These are phyloP conservation scores for Mylabris phalerata DNA, from an alignment of 1,140 invertebrate genomes.

Conservation along the genomic window DNA sequence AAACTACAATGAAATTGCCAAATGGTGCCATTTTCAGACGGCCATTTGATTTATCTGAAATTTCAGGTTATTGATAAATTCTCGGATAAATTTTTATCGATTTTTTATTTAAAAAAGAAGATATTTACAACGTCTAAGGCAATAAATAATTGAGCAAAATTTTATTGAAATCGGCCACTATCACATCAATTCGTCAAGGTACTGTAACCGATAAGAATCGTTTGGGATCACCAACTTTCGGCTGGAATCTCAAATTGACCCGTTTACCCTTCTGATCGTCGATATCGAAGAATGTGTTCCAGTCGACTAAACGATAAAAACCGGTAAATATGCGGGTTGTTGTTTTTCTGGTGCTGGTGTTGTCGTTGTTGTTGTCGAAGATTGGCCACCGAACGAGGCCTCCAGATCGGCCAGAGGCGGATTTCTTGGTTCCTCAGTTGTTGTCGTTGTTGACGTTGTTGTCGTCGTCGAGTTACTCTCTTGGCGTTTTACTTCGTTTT, in stretches of 20 bases:
- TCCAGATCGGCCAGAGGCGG: constrained; percentile 59
- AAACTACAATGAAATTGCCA: background rate
- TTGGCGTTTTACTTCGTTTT: constrained; percentile 39
- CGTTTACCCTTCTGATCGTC: constrained; percentile 66
- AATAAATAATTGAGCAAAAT: constrained; percentile 12
- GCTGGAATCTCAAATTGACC: constrained; percentile 69
- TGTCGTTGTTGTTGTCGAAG: constrained; percentile 45
- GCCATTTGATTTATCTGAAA: too few species aligned
- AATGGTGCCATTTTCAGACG: too few species aligned
- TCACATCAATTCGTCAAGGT: background rate
- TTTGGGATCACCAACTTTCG: constrained; percentile 69
- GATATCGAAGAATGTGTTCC: constrained; percentile 78
- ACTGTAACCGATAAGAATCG: constrained; percentile 58
- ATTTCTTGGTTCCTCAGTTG: constrained; percentile 34
- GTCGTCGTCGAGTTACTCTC: constrained; percentile 32
- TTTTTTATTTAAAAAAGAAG: too few species aligned
- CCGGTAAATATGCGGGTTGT: constrained; percentile 57
- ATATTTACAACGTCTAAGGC: background rate
- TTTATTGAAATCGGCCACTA: background rate
- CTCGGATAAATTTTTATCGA: too few species aligned
- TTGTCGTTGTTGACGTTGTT: constrained; percentile 28
- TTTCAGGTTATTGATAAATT: too few species aligned
- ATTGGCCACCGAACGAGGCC: constrained; percentile 65
- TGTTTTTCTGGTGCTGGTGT: constrained; percentile 28
- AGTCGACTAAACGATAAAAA: constrained; percentile 75